phyloP scores from a whole-genome alignment of 2,113 vertebrate species.

The Coptodon bakossiorum region DNA sequence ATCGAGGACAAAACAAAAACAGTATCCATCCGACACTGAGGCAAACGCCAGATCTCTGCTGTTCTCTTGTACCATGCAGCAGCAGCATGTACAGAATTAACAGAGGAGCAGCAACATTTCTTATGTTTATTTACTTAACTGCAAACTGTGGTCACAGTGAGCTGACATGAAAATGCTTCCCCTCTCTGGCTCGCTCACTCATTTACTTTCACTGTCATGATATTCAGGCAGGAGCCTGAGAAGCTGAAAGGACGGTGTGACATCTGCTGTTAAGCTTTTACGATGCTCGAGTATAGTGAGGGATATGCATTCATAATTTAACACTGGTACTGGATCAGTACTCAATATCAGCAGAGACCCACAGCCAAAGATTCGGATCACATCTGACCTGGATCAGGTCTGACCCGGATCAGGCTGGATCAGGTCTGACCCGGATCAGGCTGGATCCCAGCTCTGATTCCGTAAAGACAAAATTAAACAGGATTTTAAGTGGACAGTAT shows the following conservation, averaged over 20 bases:
- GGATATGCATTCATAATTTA: neutral
- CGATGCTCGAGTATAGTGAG: accelerated
- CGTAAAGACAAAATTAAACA: accelerated
- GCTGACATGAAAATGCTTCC: neutral
- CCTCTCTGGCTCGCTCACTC: accelerated
- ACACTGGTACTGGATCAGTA: neutral
- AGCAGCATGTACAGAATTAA: neutral
- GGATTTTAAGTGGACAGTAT: accelerated
- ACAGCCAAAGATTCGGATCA: accelerated
- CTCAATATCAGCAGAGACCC: neutral
- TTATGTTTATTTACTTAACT: neutral
- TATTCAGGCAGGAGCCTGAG: neutral
- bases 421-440: neutral
- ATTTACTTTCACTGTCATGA: neutral
- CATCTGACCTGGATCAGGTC: too few species aligned
- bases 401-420: too few species aligned
- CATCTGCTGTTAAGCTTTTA: neutral
- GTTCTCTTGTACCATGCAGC: neutral
- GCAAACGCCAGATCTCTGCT: neutral
- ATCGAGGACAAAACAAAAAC: neutral
- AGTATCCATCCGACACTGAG: accelerated
- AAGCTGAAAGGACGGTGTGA: neutral
- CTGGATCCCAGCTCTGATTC: neutral
- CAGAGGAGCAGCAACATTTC: neutral
- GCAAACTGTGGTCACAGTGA: neutral